Evolutionary conservation across 2,797 vertebrate genomes (phyloP), one percentile per base, ranked within the genome.

Genomic region (Myotis daubentonii): DNA sequence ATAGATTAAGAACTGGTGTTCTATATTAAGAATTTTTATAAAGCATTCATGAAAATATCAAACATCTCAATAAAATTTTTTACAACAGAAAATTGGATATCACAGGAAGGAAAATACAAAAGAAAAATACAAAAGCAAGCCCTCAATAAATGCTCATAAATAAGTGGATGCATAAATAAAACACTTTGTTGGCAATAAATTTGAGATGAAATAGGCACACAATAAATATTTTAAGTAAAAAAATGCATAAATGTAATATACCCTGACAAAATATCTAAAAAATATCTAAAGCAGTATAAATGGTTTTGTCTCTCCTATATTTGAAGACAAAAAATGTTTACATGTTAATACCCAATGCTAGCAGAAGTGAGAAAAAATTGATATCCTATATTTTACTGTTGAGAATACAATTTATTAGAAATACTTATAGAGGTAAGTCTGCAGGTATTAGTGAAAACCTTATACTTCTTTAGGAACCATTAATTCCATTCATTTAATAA

Each of bases 401-500:
- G 33, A 89, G 41, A 95, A 68, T 33, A 51, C 44, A 65, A 79
- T 55, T 33, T 76, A 36, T 36, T 87, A 60, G 75, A 92, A 93
- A 62, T 68, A 71, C 15, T n/a, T 57, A 16, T 30, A 55, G 28
- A 92, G n/a, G 60, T 60, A 49, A 70, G 55, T 57, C 86, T 78
- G 1, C 8, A 44, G 36, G 1, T 79, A 55, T 49, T 86, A 49
- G 57, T 71, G 55, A 51, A 94, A 87, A 23, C 79, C 10, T 71
- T 80, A 44, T 53, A 79, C 8, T 80, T 57, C 25, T 83, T 70
- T 80, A 76, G 22, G 33, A 71, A 80, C 2, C 22, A 85, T 60
- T 89, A 78, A 70, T 92, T 82, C 13, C 22, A 80, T 79, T 79
- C 83, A 85, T 65, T 88, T 95, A 79, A 12, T 74, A 76, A 88